Evolutionary conservation across 2,113 vertebrate genomes (phyloP), one percentile per base, ranked within the genome.

Genomic region (Mirza zaza): DNA sequence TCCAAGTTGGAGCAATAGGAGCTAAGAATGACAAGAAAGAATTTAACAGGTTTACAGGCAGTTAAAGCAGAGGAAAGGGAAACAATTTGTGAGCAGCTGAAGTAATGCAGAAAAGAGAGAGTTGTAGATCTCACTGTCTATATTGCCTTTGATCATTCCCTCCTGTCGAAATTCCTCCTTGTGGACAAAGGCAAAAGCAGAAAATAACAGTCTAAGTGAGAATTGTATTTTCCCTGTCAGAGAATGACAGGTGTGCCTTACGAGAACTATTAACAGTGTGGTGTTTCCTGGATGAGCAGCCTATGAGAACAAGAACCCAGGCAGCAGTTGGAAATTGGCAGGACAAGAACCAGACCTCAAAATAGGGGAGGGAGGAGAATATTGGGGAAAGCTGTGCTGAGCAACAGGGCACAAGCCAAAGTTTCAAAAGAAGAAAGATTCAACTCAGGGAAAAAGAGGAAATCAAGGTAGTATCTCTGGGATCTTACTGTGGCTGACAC

Each of bases 1-100:
- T 91, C 14, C 39, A 93, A 15, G 63, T 70, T 96, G 93, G 57
- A 97, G 21, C 39, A 0, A 83, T 15, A 92, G 36, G 20, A 27
- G 65, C 75, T 67, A 45, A 97, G 95, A 92, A 96, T 4, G 86
- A 50, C 17, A 73, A 42, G 68, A 36, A 91, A 86, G 32, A 76
- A 81, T 32, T 94, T n/a, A 90, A 45, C 81, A 87, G 76, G 48
- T 82, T 86, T 90, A 32, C 17, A 39, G 0, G 1, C 61, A 96
- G 45, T 77, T 96, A 90, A 90, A 76, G n/a, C 77, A 11, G 15
- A 88, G 59, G 27, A 76, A 84, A 91, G 55, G 63, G 25, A 88
- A 85, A 81, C 63, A 68, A 10, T 80, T 17, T 90, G 67, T 82
- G 81, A 81, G n/a, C 50, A 52, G 39, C 32, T 55, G 42, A 95